phyloP scores from a whole-genome alignment of 2,113 vertebrate genomes.

The Xenopus laevis region DNA sequence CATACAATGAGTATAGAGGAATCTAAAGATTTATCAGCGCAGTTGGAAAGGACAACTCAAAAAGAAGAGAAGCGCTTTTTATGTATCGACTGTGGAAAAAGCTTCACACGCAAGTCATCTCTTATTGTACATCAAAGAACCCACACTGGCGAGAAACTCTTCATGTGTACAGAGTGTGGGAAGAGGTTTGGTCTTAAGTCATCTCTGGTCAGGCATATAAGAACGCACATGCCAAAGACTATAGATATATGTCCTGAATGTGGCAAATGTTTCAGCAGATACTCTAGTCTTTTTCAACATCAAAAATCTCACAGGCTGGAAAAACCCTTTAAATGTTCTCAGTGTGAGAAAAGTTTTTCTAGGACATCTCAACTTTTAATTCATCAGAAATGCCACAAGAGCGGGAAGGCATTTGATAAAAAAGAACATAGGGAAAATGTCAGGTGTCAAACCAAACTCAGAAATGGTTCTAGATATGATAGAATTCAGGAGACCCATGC shows the following conservation, averaged over 20 bases:
- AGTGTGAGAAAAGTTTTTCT: slow-evolving; percentile 56
- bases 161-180: too few relatives aligned
- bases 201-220: slow-evolving; percentile 54
- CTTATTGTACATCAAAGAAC: too few relatives aligned
- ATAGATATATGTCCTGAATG: slow-evolving; percentile 23
- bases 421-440: not conserved
- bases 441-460: not conserved
- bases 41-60: slow-evolving; percentile 47
- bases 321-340: not conserved
- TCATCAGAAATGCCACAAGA: slow-evolving; percentile 60
- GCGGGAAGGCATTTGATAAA: slow-evolving; percentile 51
- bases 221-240: slow-evolving; percentile 51
- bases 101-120: too few relatives aligned
- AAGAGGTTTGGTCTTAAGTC: slow-evolving; percentile 35
- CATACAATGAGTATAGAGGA: too few relatives aligned
- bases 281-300: slow-evolving; percentile 31
- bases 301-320: slow-evolving; percentile 29
- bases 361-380: slow-evolving; percentile 33
- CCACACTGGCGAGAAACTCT: too few relatives aligned
- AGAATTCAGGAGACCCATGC: not conserved
- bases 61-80: slow-evolving; percentile 55
- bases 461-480: too few relatives aligned
- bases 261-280: slow-evolving; percentile 26
- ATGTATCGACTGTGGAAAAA: slow-evolving; percentile 62
- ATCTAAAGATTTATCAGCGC: too few relatives aligned